Evolutionary conservation across 2,113 vertebrate species (phyloP).

Genomic region (Etheostoma spectabile): DNA sequence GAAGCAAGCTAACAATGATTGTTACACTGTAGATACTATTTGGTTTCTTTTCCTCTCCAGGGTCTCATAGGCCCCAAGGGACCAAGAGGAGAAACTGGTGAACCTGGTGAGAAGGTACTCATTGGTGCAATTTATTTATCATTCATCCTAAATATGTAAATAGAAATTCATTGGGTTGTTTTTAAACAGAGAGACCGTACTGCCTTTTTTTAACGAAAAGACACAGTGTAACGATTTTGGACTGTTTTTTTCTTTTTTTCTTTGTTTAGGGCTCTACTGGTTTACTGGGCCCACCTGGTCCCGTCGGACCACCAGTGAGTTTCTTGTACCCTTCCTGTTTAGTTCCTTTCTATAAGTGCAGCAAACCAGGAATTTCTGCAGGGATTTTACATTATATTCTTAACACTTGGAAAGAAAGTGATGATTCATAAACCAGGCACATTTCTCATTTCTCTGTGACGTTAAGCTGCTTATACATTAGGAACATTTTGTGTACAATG

Average conservation of each 20-base stretch:
- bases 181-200: neutral
- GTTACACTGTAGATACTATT: neutral
- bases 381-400: neutral
- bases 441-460: conserved; percentile 6
- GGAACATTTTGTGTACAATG: neutral
- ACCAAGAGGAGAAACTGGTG: conserved; percentile 82
- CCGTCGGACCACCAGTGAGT: conserved; percentile 85
- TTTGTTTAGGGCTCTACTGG: conserved; percentile 85
- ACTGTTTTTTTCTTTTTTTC: conserved; percentile 1
- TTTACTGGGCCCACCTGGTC: conserved; percentile 80
- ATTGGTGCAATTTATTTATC: neutral
- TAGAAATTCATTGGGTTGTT: neutral
- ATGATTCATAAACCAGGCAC: neutral
- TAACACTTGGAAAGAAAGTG: neutral
- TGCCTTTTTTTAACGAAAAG: neutral
- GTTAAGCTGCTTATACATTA: neutral
- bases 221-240: neutral
- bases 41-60: conserved; percentile 64
- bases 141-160: neutral
- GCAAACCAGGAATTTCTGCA: neutral
- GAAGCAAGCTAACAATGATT: neutral
- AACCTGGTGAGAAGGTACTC: conserved; percentile 88
- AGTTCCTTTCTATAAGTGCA: neutral
- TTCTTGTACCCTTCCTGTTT: neutral
- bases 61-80: conserved; percentile 86